These are phyloP conservation scores for Liparis tanakae DNA, from an alignment of 2,797 vertebrate species.

Conservation along the genomic window DNA sequence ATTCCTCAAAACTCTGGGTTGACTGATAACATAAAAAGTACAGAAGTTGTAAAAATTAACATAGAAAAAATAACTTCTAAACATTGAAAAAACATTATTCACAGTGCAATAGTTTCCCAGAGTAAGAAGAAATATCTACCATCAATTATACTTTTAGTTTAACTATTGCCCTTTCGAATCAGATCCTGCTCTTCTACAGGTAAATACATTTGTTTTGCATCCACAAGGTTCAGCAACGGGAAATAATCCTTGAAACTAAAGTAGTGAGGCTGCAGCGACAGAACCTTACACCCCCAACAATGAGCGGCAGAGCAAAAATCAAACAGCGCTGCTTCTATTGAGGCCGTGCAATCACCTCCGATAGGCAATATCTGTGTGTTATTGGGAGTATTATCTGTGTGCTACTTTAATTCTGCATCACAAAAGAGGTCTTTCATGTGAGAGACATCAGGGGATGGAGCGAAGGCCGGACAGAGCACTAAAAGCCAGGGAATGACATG, in stretches of 20 bases:
- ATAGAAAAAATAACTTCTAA: conserved; percentile 11
- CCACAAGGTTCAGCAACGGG: conserved; percentile 46
- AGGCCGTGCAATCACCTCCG: conserved; percentile 71
- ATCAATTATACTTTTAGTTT: conserved; percentile 24
- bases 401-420: conserved; percentile 80
- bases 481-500: conserved; percentile 83
- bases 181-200: conserved; percentile 35
- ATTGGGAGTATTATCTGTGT: conserved; percentile 79
- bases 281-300: conserved; percentile 26
- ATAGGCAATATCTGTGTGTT: conserved; percentile 71
- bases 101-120: conserved; percentile 10
- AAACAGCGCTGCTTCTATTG: conserved; percentile 70
- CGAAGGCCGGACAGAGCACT: conserved; percentile 78
- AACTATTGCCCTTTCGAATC: conserved; percentile 21
- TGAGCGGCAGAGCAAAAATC: conserved; percentile 60
- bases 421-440: conserved; percentile 83
- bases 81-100: conserved; percentile 18
- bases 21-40: neutral
- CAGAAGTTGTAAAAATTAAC: neutral
- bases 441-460: conserved; percentile 76
- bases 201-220: conserved; percentile 43
- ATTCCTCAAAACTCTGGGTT: neutral
- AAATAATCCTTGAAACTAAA: conserved; percentile 67
- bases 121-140: conserved; percentile 8
- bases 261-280: conserved; percentile 55